phyloP scores from a whole-genome alignment of 2,113 vertebrate species.

The Psittacara wagleri region DNA sequence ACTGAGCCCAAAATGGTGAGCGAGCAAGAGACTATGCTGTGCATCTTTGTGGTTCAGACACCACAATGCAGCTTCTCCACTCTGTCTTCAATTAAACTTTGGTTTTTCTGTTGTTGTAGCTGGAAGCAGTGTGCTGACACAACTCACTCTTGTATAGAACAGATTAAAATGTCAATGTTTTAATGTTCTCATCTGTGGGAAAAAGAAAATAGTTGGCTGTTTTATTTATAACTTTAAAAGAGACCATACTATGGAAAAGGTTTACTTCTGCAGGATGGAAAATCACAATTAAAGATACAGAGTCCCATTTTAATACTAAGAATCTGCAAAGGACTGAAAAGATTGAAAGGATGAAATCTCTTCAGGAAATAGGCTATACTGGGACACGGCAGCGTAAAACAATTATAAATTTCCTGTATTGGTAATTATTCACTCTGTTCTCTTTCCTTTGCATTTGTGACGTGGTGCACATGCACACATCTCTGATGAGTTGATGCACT shows the following conservation, averaged over 20 bases:
- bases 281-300: constrained; percentile 67
- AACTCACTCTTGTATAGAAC: constrained; percentile 77
- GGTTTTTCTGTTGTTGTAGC: constrained; percentile 75
- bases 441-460: neutral
- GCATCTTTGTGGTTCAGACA: constrained; percentile 41
- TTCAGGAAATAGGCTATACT: neutral
- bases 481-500: neutral
- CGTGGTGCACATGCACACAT: too few species aligned
- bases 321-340: neutral
- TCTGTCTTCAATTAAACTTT: constrained; percentile 80
- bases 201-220: constrained; percentile 76
- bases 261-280: constrained; percentile 58
- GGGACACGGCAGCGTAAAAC: neutral
- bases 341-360: neutral
- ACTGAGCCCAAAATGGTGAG: constrained; percentile 27
- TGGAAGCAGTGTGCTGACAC: constrained; percentile 79
- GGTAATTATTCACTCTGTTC: neutral
- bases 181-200: constrained; percentile 77
- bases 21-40: neutral
- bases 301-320: constrained; percentile 37
- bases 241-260: constrained; percentile 58
- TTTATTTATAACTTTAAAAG: constrained; percentile 77
- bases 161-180: constrained; percentile 81
- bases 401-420: neutral
- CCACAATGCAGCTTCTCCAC: constrained; percentile 44